Percentiles rank a stretch among this genome's conserved stretches.
Evolutionary conservation across 2,888 invertebrate species (phyloP).

Genomic region (Antheraea yamamai): DNA sequence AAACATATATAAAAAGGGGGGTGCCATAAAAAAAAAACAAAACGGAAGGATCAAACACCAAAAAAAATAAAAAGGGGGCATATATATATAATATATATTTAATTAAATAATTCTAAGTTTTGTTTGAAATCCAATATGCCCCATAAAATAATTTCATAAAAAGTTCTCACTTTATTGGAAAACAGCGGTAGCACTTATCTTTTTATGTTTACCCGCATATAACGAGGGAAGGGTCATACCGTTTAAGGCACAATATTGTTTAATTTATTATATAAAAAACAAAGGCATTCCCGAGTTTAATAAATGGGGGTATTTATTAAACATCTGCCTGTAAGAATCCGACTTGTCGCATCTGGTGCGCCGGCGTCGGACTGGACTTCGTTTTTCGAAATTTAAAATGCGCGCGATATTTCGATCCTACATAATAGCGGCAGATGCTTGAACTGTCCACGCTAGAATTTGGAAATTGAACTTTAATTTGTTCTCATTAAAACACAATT

Average conservation of each 20-base stretch:
- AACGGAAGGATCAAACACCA: too few relatives aligned
- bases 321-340: slow-evolving; percentile 80
- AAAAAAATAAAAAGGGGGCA: too few relatives aligned
- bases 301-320: slow-evolving; percentile 78
- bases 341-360: slow-evolving; percentile 78
- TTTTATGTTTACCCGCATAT: slow-evolving; percentile 72
- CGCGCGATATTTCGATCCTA: slow-evolving; percentile 66
- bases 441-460: slow-evolving; percentile 7
- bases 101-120: background rate
- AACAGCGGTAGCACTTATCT: slow-evolving; percentile 60
- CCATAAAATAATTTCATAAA: background rate
- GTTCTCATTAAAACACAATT: background rate
- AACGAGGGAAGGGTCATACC: slow-evolving; percentile 62
- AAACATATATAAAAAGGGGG: too few relatives aligned
- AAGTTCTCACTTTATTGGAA: slow-evolving; percentile 43
- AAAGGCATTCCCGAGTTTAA: slow-evolving; percentile 70
- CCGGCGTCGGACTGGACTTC: slow-evolving; percentile 54
- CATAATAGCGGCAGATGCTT: slow-evolving; percentile 73
- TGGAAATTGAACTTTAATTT: slow-evolving; percentile 16
- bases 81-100: background rate
- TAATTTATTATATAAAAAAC: slow-evolving; percentile 68
- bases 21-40: too few relatives aligned
- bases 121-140: background rate
- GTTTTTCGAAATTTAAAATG: slow-evolving; percentile 77
- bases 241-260: slow-evolving; percentile 72